These are phyloP conservation scores for Microctonus brassicae DNA, from an alignment of 2,888 invertebrate species.

Conservation along the genomic window DNA sequence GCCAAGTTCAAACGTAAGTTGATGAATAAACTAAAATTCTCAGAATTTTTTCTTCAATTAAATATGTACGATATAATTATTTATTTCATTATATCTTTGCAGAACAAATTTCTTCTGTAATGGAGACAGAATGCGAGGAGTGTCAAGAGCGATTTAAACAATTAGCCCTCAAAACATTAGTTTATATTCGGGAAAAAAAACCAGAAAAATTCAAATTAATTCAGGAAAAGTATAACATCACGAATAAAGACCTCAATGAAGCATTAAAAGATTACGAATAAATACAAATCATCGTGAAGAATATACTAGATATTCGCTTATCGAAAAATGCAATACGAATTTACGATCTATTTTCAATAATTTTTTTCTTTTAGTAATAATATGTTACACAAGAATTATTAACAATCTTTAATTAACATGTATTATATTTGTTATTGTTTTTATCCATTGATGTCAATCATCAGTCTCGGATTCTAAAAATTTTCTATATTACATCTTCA, in stretches of 20 bases:
- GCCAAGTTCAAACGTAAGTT: conserved; percentile 49
- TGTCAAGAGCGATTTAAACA: conserved; percentile 42
- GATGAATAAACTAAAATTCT: background rate
- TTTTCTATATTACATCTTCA: no score
- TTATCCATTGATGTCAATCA: background rate
- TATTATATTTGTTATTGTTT: background rate
- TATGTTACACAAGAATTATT: no score
- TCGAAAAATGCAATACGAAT: no score
- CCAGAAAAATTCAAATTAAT: conserved; percentile 40
- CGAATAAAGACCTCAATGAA: background rate
- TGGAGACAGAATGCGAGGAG: conserved; percentile 42
- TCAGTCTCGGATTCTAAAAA: background rate
- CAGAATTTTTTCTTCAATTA: background rate
- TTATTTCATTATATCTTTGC: background rate
- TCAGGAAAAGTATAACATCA: conserved; percentile 43
- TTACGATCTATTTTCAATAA: no score
- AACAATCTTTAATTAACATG: background rate
- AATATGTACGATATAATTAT: background rate
- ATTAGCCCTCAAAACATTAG: conserved; percentile 38
- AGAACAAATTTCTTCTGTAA: conserved; percentile 44
- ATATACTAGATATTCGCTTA: no score
- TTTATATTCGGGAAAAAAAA: conserved; percentile 33
- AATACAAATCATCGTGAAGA: background rate
- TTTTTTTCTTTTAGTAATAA: no score
- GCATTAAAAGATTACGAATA: background rate